Percentiles rank a stretch among this genome's conserved stretches.
Conservation (phyloP, 2,888 invertebrate genomes). For the Thysanoteuthis rhombus region DNA sequence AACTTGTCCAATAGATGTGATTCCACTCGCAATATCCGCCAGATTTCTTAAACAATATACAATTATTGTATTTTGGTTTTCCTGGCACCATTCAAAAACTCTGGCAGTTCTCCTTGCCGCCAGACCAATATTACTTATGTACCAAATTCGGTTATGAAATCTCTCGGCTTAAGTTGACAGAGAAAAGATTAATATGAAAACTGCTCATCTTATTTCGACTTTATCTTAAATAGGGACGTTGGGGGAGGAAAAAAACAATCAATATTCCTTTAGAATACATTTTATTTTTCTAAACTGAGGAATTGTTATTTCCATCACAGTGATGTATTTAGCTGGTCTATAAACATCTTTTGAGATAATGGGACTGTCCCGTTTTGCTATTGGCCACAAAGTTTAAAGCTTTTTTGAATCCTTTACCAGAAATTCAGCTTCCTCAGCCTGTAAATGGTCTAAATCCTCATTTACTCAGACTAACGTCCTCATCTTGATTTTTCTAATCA, state of each 20-base stretch:
- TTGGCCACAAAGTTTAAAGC: background rate
- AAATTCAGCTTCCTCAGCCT: too few species aligned
- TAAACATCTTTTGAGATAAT: background rate
- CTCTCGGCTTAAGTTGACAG: background rate
- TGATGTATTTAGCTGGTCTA: background rate
- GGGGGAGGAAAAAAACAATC: background rate
- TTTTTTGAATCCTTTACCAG: background rate
- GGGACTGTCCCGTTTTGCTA: background rate
- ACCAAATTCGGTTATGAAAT: background rate
- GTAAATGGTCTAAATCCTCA: too few species aligned
- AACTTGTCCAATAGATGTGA: background rate
- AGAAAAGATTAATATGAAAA: background rate
- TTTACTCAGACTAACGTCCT: too few species aligned
- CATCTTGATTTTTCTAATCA: too few species aligned
- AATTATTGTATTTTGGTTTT: background rate
- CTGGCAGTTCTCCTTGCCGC: background rate
- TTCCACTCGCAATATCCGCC: background rate
- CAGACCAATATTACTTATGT: background rate
- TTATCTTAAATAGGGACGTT: background rate
- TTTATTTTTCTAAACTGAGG: background rate
- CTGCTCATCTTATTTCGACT: background rate
- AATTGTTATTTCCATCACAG: background rate
- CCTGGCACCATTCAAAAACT: background rate
- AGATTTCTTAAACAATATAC: background rate
- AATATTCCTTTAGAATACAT: background rate